Evolutionary conservation across 2,888 invertebrate genomes (phyloP).

Genomic region (Apeira syringaria): DNA sequence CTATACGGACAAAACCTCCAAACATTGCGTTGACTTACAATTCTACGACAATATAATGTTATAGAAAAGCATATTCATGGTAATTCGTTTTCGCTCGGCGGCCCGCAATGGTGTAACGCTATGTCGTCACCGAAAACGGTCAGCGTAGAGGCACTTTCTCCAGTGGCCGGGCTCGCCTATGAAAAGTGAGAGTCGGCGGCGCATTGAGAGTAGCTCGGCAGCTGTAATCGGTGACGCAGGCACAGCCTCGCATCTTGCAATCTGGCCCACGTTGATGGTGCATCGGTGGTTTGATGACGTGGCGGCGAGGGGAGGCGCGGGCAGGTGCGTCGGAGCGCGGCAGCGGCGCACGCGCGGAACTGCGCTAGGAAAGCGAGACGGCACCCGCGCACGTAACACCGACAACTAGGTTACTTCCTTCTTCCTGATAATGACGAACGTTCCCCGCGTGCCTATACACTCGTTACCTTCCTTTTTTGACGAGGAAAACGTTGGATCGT

Average conservation of each 20-base stretch:
- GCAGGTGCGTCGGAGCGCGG: slow-evolving; percentile 8
- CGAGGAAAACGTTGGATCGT: slow-evolving; percentile 39
- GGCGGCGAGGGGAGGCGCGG: slow-evolving; percentile 7
- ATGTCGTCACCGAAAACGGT: slow-evolving; percentile 24
- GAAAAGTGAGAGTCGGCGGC: slow-evolving; percentile 43
- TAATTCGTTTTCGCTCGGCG: slow-evolving; percentile 1
- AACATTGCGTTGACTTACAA: not conserved
- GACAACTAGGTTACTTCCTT: slow-evolving; percentile 70
- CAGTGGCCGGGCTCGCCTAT: slow-evolving; percentile 11
- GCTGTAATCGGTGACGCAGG: slow-evolving; percentile 8
- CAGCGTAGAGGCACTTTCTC: slow-evolving; percentile 25
- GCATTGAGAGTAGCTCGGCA: slow-evolving; percentile 1
- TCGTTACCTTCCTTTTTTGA: slow-evolving; percentile 44
- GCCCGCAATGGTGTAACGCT: slow-evolving; percentile 10
- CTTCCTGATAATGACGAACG: slow-evolving; percentile 50
- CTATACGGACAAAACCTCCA: not conserved
- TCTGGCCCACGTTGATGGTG: not conserved
- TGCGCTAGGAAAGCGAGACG: slow-evolving; percentile 57
- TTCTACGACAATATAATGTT: not conserved
- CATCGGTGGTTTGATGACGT: not conserved
- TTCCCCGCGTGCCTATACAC: not conserved
- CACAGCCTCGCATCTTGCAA: not conserved
- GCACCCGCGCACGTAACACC: slow-evolving; percentile 53
- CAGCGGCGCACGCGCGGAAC: slow-evolving; percentile 45
- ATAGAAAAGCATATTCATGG: not conserved